Percentiles rank a stretch among this genome's conserved stretches.
Conservation (phyloP, 2,797 vertebrate species). For the Microctenopoma steveboyesi region DNA sequence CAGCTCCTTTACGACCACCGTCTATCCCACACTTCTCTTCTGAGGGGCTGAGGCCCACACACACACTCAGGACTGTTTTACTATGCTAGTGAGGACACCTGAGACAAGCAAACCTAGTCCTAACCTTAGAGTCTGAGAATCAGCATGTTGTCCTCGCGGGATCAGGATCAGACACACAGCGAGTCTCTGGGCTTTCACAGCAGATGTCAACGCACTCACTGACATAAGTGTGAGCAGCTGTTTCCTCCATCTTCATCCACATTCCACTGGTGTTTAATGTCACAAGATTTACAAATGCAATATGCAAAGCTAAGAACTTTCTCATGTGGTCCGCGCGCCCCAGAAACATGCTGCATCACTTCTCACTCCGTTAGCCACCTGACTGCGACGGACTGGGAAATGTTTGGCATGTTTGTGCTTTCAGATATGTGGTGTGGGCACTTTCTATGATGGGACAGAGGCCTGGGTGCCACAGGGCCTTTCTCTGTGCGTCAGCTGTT, state of each 20-base stretch:
- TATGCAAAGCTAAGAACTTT: no score
- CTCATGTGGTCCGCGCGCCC: slow-evolving; percentile 4
- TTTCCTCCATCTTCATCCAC: no score
- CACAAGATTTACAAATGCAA: no score
- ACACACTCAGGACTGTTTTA: slow-evolving; percentile 42
- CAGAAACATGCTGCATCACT: neutral
- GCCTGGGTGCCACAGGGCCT: slow-evolving; percentile 45
- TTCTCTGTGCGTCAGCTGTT: slow-evolving; percentile 67
- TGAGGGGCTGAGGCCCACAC: slow-evolving; percentile 69
- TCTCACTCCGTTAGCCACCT: slow-evolving; percentile 24
- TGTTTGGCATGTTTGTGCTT: slow-evolving; percentile 57
- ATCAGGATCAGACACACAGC: neutral
- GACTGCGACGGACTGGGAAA: slow-evolving; percentile 9
- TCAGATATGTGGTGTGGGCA: slow-evolving; percentile 38
- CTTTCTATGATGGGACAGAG: slow-evolving; percentile 46
- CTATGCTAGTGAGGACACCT: slow-evolving; percentile 24
- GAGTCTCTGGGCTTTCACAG: slow-evolving; percentile 2
- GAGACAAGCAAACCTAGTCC: neutral
- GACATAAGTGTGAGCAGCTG: no score
- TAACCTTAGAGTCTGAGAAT: neutral
- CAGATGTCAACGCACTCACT: no score
- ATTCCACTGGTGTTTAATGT: no score
- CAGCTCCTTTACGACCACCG: slow-evolving; percentile 75
- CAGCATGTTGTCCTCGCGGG: slow-evolving; percentile 7
- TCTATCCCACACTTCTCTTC: slow-evolving; percentile 70